Conservation (phyloP, 2,113 vertebrate genomes). For the Macquaria australasica region DNA sequence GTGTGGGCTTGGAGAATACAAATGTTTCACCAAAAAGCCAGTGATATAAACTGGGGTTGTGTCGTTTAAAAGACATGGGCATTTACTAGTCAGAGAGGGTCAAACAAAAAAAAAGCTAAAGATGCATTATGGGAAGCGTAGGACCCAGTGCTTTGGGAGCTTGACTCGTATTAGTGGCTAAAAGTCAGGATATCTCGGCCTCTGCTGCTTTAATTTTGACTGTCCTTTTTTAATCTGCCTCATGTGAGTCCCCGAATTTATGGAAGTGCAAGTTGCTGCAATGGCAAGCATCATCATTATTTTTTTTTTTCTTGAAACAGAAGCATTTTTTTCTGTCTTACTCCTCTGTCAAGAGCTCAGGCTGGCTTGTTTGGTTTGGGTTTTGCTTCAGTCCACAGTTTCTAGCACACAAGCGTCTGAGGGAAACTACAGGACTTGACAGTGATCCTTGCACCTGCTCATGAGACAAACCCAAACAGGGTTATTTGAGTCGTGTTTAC, state of each 20-base stretch:
- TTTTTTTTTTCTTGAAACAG: neutral
- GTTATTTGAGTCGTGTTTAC: constrained; percentile 60
- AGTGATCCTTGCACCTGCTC: constrained; percentile 74
- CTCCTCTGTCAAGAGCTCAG: constrained; percentile 33
- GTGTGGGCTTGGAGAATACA: neutral
- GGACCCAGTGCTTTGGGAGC: neutral
- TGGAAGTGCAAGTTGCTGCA: neutral
- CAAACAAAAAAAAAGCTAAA: neutral
- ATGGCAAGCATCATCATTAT: neutral
- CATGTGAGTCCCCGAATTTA: neutral
- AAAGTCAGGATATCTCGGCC: neutral
- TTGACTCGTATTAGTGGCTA: neutral
- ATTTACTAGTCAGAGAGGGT: neutral
- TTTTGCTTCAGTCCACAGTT: constrained; percentile 59
- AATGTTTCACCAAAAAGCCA: neutral
- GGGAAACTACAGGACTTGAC: constrained; percentile 57
- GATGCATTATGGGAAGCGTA: neutral
- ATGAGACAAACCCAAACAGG: constrained; percentile 62
- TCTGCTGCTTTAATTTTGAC: neutral
- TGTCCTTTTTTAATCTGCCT: neutral
- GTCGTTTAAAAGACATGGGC: neutral
- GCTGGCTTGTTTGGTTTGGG: constrained; percentile 68
- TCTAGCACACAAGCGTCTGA: constrained; percentile 31
- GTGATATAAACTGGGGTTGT: neutral
- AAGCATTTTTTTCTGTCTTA: constrained; percentile 24